A percentile compares a stretch with the other conserved stretches of the same genome.
These are phyloP conservation scores for Coecobrya sp. DNA, from an alignment of 2,888 invertebrate genomes.

Conservation along the genomic window DNA sequence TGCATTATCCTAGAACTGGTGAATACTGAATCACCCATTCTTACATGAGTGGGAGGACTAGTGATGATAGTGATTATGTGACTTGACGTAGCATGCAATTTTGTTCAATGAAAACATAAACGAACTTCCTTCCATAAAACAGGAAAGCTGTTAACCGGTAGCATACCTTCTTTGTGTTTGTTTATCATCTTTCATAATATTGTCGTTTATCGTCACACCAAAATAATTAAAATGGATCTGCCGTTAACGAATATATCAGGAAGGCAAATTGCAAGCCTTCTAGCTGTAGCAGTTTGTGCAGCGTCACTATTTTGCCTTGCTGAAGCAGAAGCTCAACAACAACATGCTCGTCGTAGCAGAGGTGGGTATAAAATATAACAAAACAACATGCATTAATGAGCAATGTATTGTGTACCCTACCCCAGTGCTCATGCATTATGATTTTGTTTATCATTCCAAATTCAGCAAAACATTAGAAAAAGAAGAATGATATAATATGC, in stretches of 20 bases:
- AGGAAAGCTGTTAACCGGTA: background rate
- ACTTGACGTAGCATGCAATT: background rate
- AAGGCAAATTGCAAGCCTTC: background rate
- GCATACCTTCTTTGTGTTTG: background rate
- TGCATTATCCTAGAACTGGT: background rate
- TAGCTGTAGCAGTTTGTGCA: background rate
- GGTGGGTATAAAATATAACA: slow-evolving; percentile 1
- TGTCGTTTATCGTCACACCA: background rate
- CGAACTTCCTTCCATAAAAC: background rate
- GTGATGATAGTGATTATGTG: background rate
- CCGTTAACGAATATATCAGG: background rate
- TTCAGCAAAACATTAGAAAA: too few relatives aligned
- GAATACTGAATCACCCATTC: background rate
- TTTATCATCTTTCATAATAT: background rate
- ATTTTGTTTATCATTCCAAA: too few relatives aligned
- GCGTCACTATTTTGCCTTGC: background rate
- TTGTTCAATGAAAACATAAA: background rate
- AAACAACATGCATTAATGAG: background rate
- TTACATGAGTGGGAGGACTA: background rate
- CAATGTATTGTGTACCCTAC: too few relatives aligned
- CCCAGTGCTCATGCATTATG: too few relatives aligned
- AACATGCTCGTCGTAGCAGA: background rate
- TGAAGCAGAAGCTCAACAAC: slow-evolving; percentile 55
- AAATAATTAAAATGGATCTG: background rate
- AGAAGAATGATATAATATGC: too few relatives aligned